Base-by-base conservation (phyloP, 1,140 invertebrate species). In the Stratiolaelaps scimitus region DNA sequence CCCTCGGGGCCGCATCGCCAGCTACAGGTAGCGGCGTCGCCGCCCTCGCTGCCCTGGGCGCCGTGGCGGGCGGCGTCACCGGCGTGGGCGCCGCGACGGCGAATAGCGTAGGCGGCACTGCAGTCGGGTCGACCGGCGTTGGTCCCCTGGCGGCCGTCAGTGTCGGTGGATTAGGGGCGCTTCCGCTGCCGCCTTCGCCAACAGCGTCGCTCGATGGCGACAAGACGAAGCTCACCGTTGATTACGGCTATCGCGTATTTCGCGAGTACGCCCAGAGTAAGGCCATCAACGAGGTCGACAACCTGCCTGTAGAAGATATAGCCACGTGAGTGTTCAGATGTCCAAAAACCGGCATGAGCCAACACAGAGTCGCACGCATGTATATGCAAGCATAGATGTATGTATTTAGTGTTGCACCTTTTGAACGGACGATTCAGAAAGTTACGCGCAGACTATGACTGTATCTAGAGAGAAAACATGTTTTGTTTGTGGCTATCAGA, bases 231-330 rank as follows among this genome's bases (percentile, higher is more conserved):
- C 69, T 68, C 26, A 68, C 69, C 1, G 68, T 68, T 6, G 67
- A 67, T 56, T 70, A 70, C 65, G 69, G 69, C 20, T 66, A 68
- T 13, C 45, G 68, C 47, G 67, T 70, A 29, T 70, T 70, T 46
- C 60, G 69, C 20, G 69, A 70, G 56, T 69, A 70, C 47, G 66
- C 67, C 45, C 45, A 64, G 17, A 67, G 67, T 45, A 67, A 69
- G 30, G 69, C 67, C n/a, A 66, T 69, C 15, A 66, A 68, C 15
- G 53, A 56, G 20, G 68, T 70, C 66, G 66, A 70, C 60, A 66
- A 65, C 45, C 48, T 70, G 43, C 64, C 66, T 34, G 68, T 65
- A 15, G 30, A 65, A 34, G 69, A 70, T 19, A 70, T 70, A 23
- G 69, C 69, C 26, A 23, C 53, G 53, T 60, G 23, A 60, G 53